Conservation (phyloP, 1,140 invertebrate species). For the Stenopsyche tienmushanensis region DNA sequence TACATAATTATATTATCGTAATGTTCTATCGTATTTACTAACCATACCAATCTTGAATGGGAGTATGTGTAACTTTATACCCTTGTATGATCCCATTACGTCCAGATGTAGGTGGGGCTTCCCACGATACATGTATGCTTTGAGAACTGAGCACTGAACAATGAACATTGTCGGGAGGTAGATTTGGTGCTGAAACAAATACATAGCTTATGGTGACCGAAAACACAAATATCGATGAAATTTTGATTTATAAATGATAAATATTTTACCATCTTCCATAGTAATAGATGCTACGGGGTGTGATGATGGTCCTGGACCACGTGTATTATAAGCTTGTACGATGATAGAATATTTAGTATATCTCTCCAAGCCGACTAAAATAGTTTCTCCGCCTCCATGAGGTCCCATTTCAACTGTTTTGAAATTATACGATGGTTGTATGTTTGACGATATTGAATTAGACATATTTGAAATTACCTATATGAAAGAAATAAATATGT, state of each 20-base stretch:
- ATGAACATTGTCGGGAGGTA: constrained; percentile 75
- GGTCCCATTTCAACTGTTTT: constrained; percentile 69
- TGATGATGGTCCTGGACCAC: constrained; percentile 85
- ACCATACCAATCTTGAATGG: constrained; percentile 70
- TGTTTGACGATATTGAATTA: constrained; percentile 34
- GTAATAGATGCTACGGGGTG: constrained; percentile 79
- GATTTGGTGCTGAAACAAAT: constrained; percentile 66
- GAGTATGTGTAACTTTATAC: constrained; percentile 81
- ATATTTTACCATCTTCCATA: constrained; percentile 78
- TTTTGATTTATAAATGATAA: not conserved
- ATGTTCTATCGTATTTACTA: constrained; percentile 50
- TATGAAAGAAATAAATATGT: not conserved
- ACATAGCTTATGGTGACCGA: no score
- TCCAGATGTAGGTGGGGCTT: constrained; percentile 75
- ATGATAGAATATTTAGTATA: constrained; percentile 87
- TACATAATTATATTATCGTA: not conserved
- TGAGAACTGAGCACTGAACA: constrained; percentile 78
- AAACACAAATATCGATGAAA: no score
- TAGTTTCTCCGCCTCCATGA: constrained; percentile 65
- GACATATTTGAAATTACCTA: constrained; percentile 35
- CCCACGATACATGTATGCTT: constrained; percentile 84
- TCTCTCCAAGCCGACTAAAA: constrained; percentile 72
- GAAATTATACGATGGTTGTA: constrained; percentile 61
- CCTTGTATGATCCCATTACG: constrained; percentile 86
- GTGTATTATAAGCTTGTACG: constrained; percentile 90